Base-by-base conservation (phyloP, 2,888 invertebrate genomes). In the Thecocarcelia acutangulata region DNA sequence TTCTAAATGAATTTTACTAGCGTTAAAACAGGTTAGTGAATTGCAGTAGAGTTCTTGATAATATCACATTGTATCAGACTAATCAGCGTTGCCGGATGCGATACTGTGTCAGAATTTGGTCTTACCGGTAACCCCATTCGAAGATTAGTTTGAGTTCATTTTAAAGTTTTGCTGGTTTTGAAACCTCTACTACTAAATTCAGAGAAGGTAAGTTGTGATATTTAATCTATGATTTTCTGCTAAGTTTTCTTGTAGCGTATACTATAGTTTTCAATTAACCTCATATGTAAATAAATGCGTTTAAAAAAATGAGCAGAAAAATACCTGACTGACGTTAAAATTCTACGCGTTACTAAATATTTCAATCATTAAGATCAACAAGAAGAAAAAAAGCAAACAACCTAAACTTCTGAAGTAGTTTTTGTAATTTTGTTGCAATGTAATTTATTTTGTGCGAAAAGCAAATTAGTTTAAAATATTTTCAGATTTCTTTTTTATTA, bases 281-380 rank as follows among this genome's bases (percentile, higher is more conserved):
- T 58, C 9, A 19, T 17, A 15, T 46, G 12, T 46, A 40, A 44
- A 15, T 4, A 33, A 13, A 44, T 56, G 28, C 28, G 63, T 50
- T 42, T 48, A 48, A 48, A 28, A 21, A 61, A 24, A 64, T 70
- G 48, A 28, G 64, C 70, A 33, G 17, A 48, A 37, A 33, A 69
- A 78, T 78, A 78, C 77, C 72, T 78, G 77, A 72, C 50, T 64
- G 77, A 70, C 64, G 63, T 70, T 72, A 52, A 72, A 72, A 78
- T 64, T 70, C 50, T 42, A 33, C 9, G 9, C 64, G 58, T 21
- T 17, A 44, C n/a, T n/a, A n/a, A n/a, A n/a, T 58, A 68, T 61
- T 69, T 52, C 58, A 74, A 69, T 77, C 44, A 76, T 44, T 66
- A 46, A 37, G 52, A 58, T 12, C 21, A 54, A 42, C 15, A 37